A percentile compares a stretch with the other conserved stretches of the same genome.
Conservation (phyloP, 2,797 vertebrate genomes). For the Cossypha polioptera region DNA sequence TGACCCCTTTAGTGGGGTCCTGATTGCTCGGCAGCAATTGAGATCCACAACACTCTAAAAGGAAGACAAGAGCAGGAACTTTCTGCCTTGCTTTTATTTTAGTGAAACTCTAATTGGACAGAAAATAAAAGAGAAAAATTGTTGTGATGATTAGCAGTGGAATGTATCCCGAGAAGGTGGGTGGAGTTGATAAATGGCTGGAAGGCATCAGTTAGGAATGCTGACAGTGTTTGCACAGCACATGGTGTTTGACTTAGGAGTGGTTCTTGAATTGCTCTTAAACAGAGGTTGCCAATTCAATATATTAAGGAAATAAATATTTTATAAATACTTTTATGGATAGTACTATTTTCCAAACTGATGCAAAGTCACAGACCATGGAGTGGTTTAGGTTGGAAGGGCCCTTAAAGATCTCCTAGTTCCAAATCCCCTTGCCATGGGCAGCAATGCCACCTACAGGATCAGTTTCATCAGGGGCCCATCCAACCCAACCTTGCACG, state of each 20-base stretch:
- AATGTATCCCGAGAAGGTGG: neutral
- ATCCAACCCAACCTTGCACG: neutral
- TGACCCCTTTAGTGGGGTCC: neutral
- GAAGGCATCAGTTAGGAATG: neutral
- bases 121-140: neutral
- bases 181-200: neutral
- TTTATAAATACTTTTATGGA: neutral
- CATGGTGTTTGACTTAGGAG: conserved; percentile 33
- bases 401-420: neutral
- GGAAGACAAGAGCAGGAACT: neutral
- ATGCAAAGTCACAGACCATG: neutral
- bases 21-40: neutral
- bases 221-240: neutral
- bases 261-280: neutral
- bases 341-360: neutral
- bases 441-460: neutral
- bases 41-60: neutral
- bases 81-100: neutral
- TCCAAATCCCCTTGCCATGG: neutral
- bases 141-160: neutral
- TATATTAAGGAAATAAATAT: neutral
- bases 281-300: neutral
- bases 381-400: neutral
- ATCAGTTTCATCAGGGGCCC: neutral
- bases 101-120: neutral